Evolutionary conservation across 2,113 vertebrate species (phyloP), one percentile per base, ranked within the genome.

Genomic region (Forbesichthys papilliferus): DNA sequence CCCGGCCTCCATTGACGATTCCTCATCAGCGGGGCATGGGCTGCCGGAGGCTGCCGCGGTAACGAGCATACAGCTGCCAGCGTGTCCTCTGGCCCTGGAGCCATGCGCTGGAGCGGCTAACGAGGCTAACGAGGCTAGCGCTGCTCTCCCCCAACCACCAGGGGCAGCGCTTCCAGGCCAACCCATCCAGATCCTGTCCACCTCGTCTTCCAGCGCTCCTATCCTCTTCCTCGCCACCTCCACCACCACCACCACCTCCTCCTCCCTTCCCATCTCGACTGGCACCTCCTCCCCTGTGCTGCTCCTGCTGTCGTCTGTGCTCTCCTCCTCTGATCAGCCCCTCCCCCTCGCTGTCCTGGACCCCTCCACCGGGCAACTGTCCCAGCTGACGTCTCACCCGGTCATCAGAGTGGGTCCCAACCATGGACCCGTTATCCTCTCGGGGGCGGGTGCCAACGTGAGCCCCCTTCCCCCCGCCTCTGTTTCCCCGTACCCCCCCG

Each of bases 291-390:
- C 83, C 12, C 78, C 88, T 1, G 61, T 92, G 84, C 78, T 92
- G 49, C 86, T 94, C n/a, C 88, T 93, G 57, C 85, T 94, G 27
- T 93, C 92, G 14, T 80, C 92, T 8, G 67, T 90, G 4, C 75
- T 90, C 36, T 71, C 87, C 18, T 85, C 84, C 53, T 51, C 85
- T 0, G 76, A 79, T 18, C 87, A 88, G 42, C 63, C 74, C 11
- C 48, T 69, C 47, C 83, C 85, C 9, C 75, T 90, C 52, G 86
- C 89, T 33, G 75, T 89, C 64, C 83, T 91, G 0, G 74, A 85
- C 82, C 81, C 89, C 11, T 67, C 84, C 0, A 86, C 88, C 0
- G 87, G 86, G 27, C 86, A 89, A 55, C 20, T 89, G 54, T 87
- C 90, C 47, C 90, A 91, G 68, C 87, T 88, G 62, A 74, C 84